Evolutionary conservation across 2,113 vertebrate species (phyloP), one percentile per base, ranked within the genome.

Genomic region (Plecturocebus donacophilus): DNA sequence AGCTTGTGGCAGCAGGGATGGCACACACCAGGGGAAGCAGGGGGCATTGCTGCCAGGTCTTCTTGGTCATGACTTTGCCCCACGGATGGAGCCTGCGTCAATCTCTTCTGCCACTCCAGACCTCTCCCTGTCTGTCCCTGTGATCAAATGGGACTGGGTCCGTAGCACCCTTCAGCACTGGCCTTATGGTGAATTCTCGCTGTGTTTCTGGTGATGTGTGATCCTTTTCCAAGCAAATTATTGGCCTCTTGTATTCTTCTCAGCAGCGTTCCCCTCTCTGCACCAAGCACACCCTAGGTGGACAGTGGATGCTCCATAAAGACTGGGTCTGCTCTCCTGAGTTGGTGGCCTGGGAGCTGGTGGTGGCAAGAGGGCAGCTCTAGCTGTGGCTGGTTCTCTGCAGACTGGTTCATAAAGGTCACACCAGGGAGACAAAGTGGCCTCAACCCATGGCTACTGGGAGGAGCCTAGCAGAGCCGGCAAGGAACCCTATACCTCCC

Each of bases 1-100:
- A 47, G 38, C 86, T 23, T 30, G 27, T 14, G 20, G 35, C 25
- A 21, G 47, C 16, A 3, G 75, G 16, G 40, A 54, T 27, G 19
- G 9, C 7, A 1, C 49, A 6, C 19, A 32, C 27, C n/a, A 0
- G 66, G 17, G 40, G 21, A 19, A 21, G 13, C 13, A 13, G 0
- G 7, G 64, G 77, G 38, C n/a, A 4, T 13, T 75, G 49, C 84
- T 92, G 1, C 79, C 23, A 16, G 1, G 0, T 20, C 32, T 81
- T 32, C 25, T 38, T 20, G 82, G 64, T 61, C n/a, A 2, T 47
- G 6, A 56, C 4, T 64, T 56, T 42, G 17, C 64, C 64, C 56
- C 49, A 4, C 0, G 30, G 71, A 47, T 30, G 2, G 35, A 92
- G 64, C 35, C 75, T 6, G 0, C 2, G 11, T 35, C 75, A n/a